Base-by-base conservation (phyloP, 92 coral and sea anemone genomes). In the Zoanthus sociatus region DNA sequence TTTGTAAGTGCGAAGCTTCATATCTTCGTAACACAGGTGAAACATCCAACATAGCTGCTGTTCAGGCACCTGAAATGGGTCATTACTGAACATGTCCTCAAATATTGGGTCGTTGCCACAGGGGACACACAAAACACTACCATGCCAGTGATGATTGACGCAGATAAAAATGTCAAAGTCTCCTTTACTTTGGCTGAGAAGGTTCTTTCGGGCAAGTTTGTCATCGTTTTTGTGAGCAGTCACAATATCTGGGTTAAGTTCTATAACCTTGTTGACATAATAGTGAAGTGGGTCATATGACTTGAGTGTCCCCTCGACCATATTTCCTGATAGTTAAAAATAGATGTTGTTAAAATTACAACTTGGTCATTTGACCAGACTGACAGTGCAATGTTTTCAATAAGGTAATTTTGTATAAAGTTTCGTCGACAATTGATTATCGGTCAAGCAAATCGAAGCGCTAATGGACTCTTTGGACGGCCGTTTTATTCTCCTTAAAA, bases 111-210 rank as follows among this genome's bases (percentile, higher is more conserved):
- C 84, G 17, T 72, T 71, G n/a, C 92, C 93, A 3, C 89, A 79
- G 0, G 98, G 98, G n/a, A 90, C 98, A 12, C 97, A 88, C 45
- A 96, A 84, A 10, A 96, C 84, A 76, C 79, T 87, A 0, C 94
- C 98, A 68, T 96, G 98, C 95, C 96, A 94, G 11, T 78, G 63
- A 50, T 89, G 82, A 47, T 93, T 77, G 17, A 96, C 93, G 73
- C 96, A 94, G 64, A 96, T 94, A 63, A 94, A 96, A 13, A 96
- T 67, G 81, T 96, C 98, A 64, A 90, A 86, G 51, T 94, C 93
- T 73, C 73, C 90, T 70, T 86, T 78, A 47, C 94, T 78, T 61
- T 87, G 73, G 31, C 88, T 76, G 13, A 88, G 81, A 3, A 96
- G 94, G 66, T 90, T 71, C 64, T n/a, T 67, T 53, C 82, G 82